These are phyloP conservation scores for Limnephilus auricula DNA, from an alignment of 2,888 invertebrate species.

Conservation along the genomic window DNA sequence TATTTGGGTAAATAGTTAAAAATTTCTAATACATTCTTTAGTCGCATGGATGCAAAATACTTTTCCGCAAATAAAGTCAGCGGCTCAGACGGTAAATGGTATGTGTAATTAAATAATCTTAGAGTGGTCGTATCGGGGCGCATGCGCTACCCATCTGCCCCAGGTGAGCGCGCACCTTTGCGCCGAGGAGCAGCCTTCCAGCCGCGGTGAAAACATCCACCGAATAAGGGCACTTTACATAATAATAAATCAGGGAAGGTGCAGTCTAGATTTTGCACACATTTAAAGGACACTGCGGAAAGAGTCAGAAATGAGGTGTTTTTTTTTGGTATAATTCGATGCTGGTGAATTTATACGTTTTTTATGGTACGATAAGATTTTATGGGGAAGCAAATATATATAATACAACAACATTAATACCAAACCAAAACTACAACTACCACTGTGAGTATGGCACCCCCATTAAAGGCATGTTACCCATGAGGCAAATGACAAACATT, in stretches of 20 bases:
- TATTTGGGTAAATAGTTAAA: no score
- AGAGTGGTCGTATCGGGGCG: neutral
- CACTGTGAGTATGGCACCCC: no score
- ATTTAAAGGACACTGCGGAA: neutral
- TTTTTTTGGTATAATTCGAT: no score
- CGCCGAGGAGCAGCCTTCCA: neutral
- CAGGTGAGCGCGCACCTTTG: neutral
- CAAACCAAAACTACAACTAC: no score
- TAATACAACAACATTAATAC: no score
- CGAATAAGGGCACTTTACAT: neutral
- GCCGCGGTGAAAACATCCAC: neutral
- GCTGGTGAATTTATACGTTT: no score
- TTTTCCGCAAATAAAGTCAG: neutral
- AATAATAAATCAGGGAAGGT: neutral
- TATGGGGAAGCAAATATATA: no score
- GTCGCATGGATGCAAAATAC: neutral
- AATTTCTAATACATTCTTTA: no score
- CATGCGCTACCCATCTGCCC: neutral
- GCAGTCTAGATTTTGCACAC: neutral
- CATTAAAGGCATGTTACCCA: no score
- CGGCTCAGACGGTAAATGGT: neutral
- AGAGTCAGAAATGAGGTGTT: neutral
- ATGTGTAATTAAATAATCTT: neutral
- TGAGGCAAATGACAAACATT: no score
- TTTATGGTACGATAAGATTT: no score